Evolutionary conservation across 2,888 invertebrate species (phyloP), one percentile per base, ranked within the genome.

Genomic region (Megaustenia siamemsis): DNA sequence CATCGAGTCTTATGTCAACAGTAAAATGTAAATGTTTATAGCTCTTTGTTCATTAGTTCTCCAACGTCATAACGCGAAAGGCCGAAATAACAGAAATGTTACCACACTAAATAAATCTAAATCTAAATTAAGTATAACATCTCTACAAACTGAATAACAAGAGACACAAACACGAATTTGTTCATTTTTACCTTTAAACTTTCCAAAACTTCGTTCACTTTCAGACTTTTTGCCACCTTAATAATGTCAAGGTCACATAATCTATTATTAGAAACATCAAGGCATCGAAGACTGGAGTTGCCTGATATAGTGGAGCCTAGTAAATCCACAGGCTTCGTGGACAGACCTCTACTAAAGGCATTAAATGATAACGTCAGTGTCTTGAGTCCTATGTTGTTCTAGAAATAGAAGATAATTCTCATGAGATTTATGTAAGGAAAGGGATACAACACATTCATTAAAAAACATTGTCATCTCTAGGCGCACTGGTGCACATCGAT

Each of bases 331-430:
- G 90, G 86, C 38, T 79, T 88, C 4, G 81, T 86, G 43, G 90
- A 88, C 0, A 90, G 91, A 56, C 90, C 90, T 10, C 87, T 86
- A 1, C 90, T 90, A 69, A 92, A 90, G 24, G 91, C 91, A 84
- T 93, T 93, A 85, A 90, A 90, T 77, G 90, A 88, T 10, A 92
- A 68, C 81, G 90, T 88, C 32, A 93, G 77, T 10, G 83, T 85
- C 83, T 90, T 90, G 45, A 93, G 81, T 4, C 89, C 88, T 32
- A 90, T 87, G 84, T 93, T 93, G 73, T 91, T 90, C 93, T 92
- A 87, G 4, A 69, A 28, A 71, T 24, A 35, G 10, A 28, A 18
- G 12, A 12, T 28, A 60, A 60, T 6, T 24, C 6, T 60, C 60
- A 15, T 60, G 8, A n/a, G n/a, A n/a, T n/a, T n/a, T n/a, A n/a